phyloP scores from a whole-genome alignment of 2,113 vertebrate species.

The Fulica atra region DNA sequence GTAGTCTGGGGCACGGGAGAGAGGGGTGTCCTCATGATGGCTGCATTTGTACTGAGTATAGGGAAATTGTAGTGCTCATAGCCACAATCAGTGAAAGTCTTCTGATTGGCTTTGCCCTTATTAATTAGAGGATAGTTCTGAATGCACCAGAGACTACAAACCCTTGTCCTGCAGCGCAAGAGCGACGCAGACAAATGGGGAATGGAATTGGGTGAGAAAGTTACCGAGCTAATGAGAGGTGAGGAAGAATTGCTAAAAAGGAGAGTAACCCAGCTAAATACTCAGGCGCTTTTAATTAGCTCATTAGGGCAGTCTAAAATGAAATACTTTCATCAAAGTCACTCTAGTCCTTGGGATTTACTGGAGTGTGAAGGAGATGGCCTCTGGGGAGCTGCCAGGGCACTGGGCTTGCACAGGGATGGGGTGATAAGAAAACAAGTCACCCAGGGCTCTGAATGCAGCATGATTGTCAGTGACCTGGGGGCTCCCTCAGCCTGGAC shows the following conservation, averaged over 20 bases:
- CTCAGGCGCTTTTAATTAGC: background rate
- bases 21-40: background rate
- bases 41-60: background rate
- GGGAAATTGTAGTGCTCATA: background rate
- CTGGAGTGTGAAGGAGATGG: accelerated
- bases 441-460: accelerated
- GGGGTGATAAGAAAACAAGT: too few species aligned
- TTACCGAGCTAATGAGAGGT: background rate
- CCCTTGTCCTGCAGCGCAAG: background rate
- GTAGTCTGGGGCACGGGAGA: background rate
- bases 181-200: background rate
- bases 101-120: background rate
- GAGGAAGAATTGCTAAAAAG: background rate
- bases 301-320: background rate
- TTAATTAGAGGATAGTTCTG: background rate
- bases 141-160: background rate
- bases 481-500: too few species aligned
- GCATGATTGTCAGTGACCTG: too few species aligned
- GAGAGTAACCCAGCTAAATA: background rate
- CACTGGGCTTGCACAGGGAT: too few species aligned
- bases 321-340: background rate
- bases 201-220: background rate
- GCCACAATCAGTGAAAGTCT: background rate
- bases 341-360: background rate
- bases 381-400: too few species aligned